These are phyloP conservation scores for Mythimna albipuncta DNA, from an alignment of 2,888 invertebrate genomes.

Conservation along the genomic window DNA sequence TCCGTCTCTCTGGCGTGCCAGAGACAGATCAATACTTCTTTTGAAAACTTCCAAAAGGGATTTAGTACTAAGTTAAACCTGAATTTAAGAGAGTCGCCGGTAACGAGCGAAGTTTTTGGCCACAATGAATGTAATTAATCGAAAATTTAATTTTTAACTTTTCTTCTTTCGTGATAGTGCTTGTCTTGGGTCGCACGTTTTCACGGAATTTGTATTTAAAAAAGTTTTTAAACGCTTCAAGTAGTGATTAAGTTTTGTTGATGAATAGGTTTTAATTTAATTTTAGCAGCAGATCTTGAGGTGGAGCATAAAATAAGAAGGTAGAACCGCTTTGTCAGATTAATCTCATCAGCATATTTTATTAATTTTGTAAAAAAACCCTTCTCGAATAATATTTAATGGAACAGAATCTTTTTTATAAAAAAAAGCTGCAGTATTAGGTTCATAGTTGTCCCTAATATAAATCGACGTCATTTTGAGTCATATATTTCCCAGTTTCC, in stretches of 20 bases:
- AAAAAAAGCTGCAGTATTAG: neutral
- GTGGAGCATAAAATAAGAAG: neutral
- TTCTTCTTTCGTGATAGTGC: slow-evolving; percentile 70
- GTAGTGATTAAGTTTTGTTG: slow-evolving; percentile 15
- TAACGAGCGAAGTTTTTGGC: slow-evolving; percentile 88
- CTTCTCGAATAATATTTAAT: neutral
- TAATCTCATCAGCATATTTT: slow-evolving; percentile 27
- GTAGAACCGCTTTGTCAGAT: slow-evolving; percentile 16
- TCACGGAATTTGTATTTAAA: slow-evolving; percentile 38
- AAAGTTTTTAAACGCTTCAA: slow-evolving; percentile 15
- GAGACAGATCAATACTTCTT: slow-evolving; percentile 85
- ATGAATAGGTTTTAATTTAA: neutral
- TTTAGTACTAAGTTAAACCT: slow-evolving; percentile 86
- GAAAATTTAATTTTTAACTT: slow-evolving; percentile 81
- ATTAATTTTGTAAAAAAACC: slow-evolving; percentile 5
- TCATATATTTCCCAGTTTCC: neutral
- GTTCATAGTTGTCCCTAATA: too few species aligned
- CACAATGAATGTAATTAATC: slow-evolving; percentile 88
- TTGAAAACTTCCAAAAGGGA: slow-evolving; percentile 82
- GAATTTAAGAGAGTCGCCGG: slow-evolving; percentile 84
- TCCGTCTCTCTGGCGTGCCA: slow-evolving; percentile 67
- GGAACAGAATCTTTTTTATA: neutral
- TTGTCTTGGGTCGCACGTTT: slow-evolving; percentile 41
- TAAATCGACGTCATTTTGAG: neutral
- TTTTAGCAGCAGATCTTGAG: neutral